Conservation (phyloP, 2,888 invertebrate species). For the Chesias legatella region DNA sequence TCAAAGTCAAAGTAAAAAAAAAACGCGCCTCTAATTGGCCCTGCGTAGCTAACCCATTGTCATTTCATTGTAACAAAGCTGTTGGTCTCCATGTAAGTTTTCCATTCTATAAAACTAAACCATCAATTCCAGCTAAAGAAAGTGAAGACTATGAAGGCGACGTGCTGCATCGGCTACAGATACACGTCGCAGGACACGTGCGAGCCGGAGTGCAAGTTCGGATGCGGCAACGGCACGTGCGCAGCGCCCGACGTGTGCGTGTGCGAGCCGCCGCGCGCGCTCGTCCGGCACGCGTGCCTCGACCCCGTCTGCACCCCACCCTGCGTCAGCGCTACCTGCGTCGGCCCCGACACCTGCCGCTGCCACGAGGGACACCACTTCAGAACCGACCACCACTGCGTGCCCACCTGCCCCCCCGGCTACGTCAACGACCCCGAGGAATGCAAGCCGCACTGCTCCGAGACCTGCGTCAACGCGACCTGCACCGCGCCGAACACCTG, state of each 20-base stretch:
- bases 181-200: conserved; percentile 25
- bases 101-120: not conserved
- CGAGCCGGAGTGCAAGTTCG: conserved; percentile 31
- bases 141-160: conserved; percentile 1
- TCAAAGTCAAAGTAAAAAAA: no score
- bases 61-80: no score
- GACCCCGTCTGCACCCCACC: conserved; percentile 55
- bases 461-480: conserved; percentile 60
- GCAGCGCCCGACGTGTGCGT: conserved; percentile 39
- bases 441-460: conserved; percentile 60
- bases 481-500: conserved; percentile 69
- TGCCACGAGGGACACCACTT: conserved; percentile 3
- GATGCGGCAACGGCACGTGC: conserved; percentile 53
- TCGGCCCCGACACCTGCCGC: conserved; percentile 29
- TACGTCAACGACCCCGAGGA: conserved; percentile 19
- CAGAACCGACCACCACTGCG: conserved; percentile 19
- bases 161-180: conserved; percentile 30
- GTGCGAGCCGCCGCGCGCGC: conserved; percentile 40
- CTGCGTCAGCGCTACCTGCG: conserved; percentile 49
- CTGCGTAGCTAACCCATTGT: no score
- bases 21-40: no score
- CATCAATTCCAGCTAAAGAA: conserved; percentile 22
- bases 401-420: conserved; percentile 15
- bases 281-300: conserved; percentile 29
- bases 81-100: no score